Percentiles rank a stretch among this genome's conserved stretches.
Conservation (phyloP, 2,113 vertebrate species). For the Lepus timidus region DNA sequence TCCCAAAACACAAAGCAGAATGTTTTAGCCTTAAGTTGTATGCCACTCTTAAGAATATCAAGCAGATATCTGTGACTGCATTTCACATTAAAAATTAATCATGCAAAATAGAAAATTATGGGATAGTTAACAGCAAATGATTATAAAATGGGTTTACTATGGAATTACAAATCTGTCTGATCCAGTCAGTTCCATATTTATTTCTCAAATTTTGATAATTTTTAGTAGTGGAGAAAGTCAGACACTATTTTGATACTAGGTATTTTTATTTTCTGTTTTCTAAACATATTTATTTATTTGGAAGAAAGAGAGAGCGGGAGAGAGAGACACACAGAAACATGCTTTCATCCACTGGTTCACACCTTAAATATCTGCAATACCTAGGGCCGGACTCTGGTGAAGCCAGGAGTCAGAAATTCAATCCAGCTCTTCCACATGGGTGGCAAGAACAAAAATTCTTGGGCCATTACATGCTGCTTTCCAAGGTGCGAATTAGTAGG, state of each 20-base stretch:
- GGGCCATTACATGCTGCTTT: too few relatives aligned
- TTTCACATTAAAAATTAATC: neutral
- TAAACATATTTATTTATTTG: too few relatives aligned
- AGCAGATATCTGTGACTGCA: neutral
- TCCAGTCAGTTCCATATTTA: neutral
- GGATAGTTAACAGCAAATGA: neutral
- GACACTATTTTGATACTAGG: neutral
- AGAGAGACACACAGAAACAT: too few relatives aligned
- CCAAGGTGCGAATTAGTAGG: too few relatives aligned
- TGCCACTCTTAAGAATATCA: neutral
- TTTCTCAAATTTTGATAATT: neutral
- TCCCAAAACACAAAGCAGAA: neutral
- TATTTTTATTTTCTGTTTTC: neutral
- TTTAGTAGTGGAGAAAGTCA: neutral
- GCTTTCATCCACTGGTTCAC: too few relatives aligned
- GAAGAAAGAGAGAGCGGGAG: too few relatives aligned
- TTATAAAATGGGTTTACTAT: neutral
- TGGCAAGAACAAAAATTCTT: too few relatives aligned
- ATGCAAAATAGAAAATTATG: neutral
- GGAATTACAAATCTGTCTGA: neutral
- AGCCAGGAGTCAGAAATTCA: too few relatives aligned
- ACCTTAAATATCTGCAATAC: too few relatives aligned
- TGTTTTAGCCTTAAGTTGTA: neutral
- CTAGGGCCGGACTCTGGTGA: too few relatives aligned
- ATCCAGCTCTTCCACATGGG: too few relatives aligned